A percentile compares a stretch with the other conserved stretches of the same genome.
Conservation (phyloP, 1,140 invertebrate species). For the Lithobius niger region DNA sequence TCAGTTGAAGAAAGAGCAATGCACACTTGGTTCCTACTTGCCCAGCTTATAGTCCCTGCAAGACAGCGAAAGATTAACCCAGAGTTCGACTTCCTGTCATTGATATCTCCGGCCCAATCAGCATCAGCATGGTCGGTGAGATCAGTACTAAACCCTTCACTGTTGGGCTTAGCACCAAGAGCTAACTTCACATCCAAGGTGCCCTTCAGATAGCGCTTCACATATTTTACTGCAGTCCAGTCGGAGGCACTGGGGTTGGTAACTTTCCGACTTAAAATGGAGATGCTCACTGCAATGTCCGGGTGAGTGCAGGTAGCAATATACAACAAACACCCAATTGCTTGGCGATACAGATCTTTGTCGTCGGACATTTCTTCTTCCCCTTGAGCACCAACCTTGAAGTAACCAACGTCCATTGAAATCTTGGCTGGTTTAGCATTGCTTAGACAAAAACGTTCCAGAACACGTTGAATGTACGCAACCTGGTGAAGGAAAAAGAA, state of each 20-base stretch:
- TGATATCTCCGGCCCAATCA: neutral
- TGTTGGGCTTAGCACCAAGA: too few relatives aligned
- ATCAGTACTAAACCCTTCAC: too few relatives aligned
- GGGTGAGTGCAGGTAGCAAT: neutral
- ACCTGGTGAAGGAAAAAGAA: too few relatives aligned
- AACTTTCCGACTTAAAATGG: neutral
- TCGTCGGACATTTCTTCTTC: too few relatives aligned
- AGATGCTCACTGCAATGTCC: neutral
- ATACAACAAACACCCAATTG: neutral
- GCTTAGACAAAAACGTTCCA: too few relatives aligned
- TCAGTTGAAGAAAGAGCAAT: conserved; percentile 26
- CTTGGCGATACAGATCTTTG: too few relatives aligned
- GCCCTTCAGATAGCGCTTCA: neutral
- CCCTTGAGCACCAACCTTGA: too few relatives aligned
- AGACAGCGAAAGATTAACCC: conserved; percentile 28
- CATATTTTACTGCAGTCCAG: neutral
- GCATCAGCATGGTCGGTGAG: neutral
- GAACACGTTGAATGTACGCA: too few relatives aligned
- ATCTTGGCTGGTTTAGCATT: too few relatives aligned
- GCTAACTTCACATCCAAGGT: too few relatives aligned
- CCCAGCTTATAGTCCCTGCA: conserved; percentile 22
- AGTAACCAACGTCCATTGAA: too few relatives aligned
- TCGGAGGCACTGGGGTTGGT: neutral
- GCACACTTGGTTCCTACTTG: conserved; percentile 21
- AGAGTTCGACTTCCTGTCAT: conserved; percentile 26